Conservation (phyloP, 1,140 invertebrate genomes). For the Latrodectus geometricus region DNA sequence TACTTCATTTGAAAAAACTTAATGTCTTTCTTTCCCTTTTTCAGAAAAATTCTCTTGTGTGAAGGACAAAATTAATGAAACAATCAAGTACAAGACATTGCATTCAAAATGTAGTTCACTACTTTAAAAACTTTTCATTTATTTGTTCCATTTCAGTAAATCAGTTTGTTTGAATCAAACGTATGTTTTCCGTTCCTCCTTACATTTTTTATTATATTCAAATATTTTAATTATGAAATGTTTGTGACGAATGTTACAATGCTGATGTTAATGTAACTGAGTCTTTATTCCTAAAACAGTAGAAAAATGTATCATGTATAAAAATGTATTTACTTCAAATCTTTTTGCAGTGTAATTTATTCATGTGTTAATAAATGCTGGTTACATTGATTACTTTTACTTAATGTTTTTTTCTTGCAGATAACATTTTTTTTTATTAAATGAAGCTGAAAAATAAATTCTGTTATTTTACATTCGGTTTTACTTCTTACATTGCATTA, state of each 20-base stretch:
- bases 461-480: too few species aligned
- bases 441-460: too few species aligned
- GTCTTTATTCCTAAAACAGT: not conserved
- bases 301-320: not conserved
- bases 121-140: slow-evolving; percentile 16
- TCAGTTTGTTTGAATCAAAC: slow-evolving; percentile 33
- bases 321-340: not conserved
- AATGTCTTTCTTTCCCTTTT: not conserved
- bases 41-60: slow-evolving; percentile 7
- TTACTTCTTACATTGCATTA: too few species aligned
- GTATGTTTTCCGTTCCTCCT: slow-evolving; percentile 21
- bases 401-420: not conserved
- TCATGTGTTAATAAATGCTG: not conserved
- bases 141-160: slow-evolving; percentile 12
- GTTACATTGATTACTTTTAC: not conserved
- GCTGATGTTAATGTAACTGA: too few species aligned
- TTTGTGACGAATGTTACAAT: too few species aligned
- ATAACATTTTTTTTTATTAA: too few species aligned
- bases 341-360: not conserved
- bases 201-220: not conserved
- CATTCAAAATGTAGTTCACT: not conserved
- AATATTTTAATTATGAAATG: too few species aligned
- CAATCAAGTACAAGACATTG: not conserved
- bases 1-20: too few species aligned
- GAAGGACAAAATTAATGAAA: not conserved